Evolutionary conservation across 2,113 vertebrate species (phyloP).

Genomic region (zebrafish (Danio rerio)): GRCz12tu NC_133185.1:38125501-38126000

Average conservation of each 20-base stretch:
- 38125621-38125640: conserved; percentile 42
- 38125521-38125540: conserved; percentile 52
- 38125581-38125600: conserved; percentile 83
- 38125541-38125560: conserved; percentile 71
- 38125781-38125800: not conserved
- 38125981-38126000: no score
- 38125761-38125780: not conserved
- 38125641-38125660: conserved; percentile 22
- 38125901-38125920: no score
- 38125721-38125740: conserved; percentile 29
- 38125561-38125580: conserved; percentile 86
- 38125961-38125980: no score
- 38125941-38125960: no score
- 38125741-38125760: not conserved
- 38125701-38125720: conserved; percentile 53
- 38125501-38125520: conserved; percentile 83
- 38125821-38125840: no score
- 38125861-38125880: no score
- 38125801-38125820: no score
- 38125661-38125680: conserved; percentile 10
- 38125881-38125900: no score
- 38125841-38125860: no score
- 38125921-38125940: no score
- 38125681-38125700: conserved; percentile 33
- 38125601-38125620: conserved; percentile 49